phyloP scores from a whole-genome alignment of 2,113 vertebrate genomes.

The Phocoena sinus region DNA sequence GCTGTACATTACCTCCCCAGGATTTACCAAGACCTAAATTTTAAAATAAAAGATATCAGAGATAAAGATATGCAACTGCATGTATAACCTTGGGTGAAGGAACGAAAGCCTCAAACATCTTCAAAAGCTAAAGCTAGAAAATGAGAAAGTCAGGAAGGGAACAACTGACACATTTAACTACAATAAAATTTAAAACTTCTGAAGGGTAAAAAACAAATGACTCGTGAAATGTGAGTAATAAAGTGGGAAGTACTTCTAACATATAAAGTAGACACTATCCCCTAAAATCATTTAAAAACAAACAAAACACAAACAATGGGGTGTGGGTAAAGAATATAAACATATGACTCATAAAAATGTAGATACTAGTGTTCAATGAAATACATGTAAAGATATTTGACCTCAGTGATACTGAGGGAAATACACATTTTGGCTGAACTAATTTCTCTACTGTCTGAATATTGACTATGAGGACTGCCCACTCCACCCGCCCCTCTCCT shows the following conservation, averaged over 20 bases:
- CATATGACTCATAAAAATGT: background rate
- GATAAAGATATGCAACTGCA: background rate
- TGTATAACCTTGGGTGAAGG: background rate
- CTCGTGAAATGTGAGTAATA: background rate
- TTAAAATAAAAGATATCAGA: background rate
- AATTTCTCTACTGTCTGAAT: background rate
- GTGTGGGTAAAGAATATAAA: background rate
- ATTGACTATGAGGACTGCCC: background rate
- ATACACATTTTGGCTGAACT: background rate
- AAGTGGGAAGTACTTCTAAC: background rate
- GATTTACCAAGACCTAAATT: background rate
- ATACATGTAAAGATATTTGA: background rate
- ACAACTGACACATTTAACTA: background rate
- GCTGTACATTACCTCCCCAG: background rate
- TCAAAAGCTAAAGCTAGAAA: background rate
- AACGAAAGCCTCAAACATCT: background rate
- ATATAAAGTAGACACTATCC: background rate
- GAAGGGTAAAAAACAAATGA: background rate
- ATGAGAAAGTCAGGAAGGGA: background rate
- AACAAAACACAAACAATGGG: background rate
- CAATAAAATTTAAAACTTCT: background rate
- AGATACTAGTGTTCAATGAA: background rate
- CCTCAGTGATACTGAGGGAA: background rate
- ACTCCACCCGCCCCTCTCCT: background rate
- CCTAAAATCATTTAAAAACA: background rate